These are phyloP conservation scores for Lampropteryx suffumata DNA, from an alignment of 2,888 invertebrate genomes.

Conservation along the genomic window DNA sequence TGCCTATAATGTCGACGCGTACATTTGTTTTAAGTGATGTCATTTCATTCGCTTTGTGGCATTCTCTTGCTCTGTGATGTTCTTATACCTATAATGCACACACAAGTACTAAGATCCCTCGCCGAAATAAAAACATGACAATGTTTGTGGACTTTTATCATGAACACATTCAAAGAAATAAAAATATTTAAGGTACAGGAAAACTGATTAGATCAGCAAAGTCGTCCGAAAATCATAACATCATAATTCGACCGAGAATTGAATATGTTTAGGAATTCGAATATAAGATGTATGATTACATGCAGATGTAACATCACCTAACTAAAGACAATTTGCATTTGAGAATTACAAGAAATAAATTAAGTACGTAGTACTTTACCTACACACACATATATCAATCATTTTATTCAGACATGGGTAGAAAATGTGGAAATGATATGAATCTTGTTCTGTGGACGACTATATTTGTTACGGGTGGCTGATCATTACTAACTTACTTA, in stretches of 20 bases:
- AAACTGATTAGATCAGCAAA: conserved; percentile 27
- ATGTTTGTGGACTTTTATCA: conserved; percentile 56
- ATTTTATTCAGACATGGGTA: conserved; percentile 14
- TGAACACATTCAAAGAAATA: conserved; percentile 36
- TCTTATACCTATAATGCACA: conserved; percentile 21
- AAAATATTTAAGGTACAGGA: conserved; percentile 33
- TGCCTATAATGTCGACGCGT: conserved; percentile 15
- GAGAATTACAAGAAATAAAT: too few relatives aligned
- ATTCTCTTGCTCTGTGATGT: conserved; percentile 45
- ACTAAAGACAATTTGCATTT: too few relatives aligned
- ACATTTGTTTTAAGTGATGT: conserved; percentile 66
- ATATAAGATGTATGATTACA: too few relatives aligned
- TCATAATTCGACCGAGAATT: neutral
- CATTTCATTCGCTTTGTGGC: conserved; percentile 62
- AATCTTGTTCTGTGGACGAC: conserved; percentile 39
- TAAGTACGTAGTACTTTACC: too few relatives aligned
- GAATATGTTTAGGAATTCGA: neutral
- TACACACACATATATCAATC: conserved; percentile 9
- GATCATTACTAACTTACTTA: conserved; percentile 41
- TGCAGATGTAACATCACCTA: too few relatives aligned
- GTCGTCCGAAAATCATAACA: conserved; percentile 12
- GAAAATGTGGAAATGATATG: conserved; percentile 17
- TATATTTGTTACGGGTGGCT: conserved; percentile 48
- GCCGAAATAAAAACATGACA: conserved; percentile 67
- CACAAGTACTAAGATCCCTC: conserved; percentile 52